Evolutionary conservation across 2,113 vertebrate species (phyloP), one percentile per base, ranked within the genome.

Genomic region (Microtus richardsoni): DNA sequence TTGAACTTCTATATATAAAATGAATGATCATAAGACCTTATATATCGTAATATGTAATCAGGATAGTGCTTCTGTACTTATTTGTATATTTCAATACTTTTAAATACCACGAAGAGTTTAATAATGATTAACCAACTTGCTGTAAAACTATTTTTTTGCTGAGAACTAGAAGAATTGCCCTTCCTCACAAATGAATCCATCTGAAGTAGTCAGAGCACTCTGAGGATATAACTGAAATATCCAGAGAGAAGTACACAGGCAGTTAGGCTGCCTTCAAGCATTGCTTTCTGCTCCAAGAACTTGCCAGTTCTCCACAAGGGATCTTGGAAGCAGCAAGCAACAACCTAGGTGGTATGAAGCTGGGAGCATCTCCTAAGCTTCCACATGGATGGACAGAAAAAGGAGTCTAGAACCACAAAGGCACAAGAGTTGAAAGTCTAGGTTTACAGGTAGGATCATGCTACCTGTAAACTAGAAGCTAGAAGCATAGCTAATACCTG

Each of bases 51-150:
- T 39, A 75, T 8, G 39, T 24, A 82, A n/a, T 39, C 12, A 60
- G 52, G 54, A 82, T 13, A 58, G 58, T 36, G 21, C 36, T 82
- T 22, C 22, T 82, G 36, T 60, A 82, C 11, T 60, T 82, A 28
- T 82, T 60, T 82, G 44, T 44, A 64, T 44, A 84, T 84, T 84
- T 19, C 58, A 62, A 30, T 44, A 44, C 11, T 84, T 83, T 92
- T 54, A 83, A 68, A 94, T 54, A 75, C 16, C 89, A 62, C 54
- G 41, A 49, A 88, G 62, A 94, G 64, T 90, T 47, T 87, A n/a
- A 58, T 80, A 92, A 78, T 22, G 64, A 78, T 26, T 54, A 62
- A 58, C 52, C 49, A 77, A 36, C 79, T 73, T 66, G 19, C 60
- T 60, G 6, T 66, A 41, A 73, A 62, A 66, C 71, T n/a, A 36